Base-by-base conservation (phyloP, 2,888 invertebrate genomes). In the Ochropleura plecta region DNA sequence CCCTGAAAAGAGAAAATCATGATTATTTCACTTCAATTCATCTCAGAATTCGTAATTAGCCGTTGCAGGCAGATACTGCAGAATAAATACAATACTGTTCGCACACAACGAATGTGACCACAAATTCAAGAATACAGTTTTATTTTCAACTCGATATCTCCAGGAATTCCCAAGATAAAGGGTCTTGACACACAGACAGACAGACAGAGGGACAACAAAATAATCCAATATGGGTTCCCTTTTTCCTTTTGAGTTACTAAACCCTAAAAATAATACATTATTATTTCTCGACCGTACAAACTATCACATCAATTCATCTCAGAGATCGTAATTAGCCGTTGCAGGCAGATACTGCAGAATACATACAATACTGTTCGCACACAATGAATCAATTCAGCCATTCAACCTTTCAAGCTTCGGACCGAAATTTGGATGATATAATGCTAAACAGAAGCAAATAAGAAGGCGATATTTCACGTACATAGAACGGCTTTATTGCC, bases 401-500 rank as follows among this genome's bases (percentile, higher is more conserved):
- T 40, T 51, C 51, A 71, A 14, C 46, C 12, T 12, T 62, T 44
- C 62, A 44, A n/a, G 51, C 69, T 65, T 66, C 30, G 42, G 9
- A 4, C 9, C 64, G 40, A 70, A 64, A 51, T 67, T 53, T 72
- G 68, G 60, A 70, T 83, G 70, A 76, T 68, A 84, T 78, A 76
- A 79, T 79, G 73, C 65, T 78, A 84, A 82, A 81, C 69, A 82
- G 72, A 81, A 75, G 70, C 78, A 85, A 87, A 87, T 87, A 83
- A 81, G 77, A 78, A 67, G 60, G 76, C 69, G 14, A 76, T 85
- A 83, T 79, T 79, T 87, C 59, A 81, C 63, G 76, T 75, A 65
- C 62, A 68, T 67, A 49, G 63, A 75, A 75, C 73, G 57, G 60
- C 71, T 85, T 86, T 86, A 86, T 85, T 87, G 76, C 86, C 65